Evolutionary conservation across 2,797 vertebrate genomes (phyloP).

Genomic region (Microhierax caerulescens): DNA sequence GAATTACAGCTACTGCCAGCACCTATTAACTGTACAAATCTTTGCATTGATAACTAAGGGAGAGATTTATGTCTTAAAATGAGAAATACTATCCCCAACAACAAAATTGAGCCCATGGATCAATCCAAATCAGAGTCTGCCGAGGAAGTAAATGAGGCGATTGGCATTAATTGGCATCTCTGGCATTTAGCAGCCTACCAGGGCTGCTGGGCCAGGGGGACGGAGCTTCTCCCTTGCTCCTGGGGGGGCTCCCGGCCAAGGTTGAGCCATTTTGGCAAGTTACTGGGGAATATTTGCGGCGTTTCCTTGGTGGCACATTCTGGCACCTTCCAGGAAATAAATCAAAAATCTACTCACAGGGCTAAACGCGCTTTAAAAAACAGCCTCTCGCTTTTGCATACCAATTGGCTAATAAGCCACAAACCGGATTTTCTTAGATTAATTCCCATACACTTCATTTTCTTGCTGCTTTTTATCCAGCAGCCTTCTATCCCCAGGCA

Average conservation of each 20-base stretch:
- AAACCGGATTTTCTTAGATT: constrained; percentile 40
- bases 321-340: not conserved
- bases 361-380: not conserved
- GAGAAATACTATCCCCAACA: constrained; percentile 14
- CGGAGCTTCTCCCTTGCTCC: not conserved
- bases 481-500: not conserved
- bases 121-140: not conserved
- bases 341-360: not conserved
- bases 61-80: constrained; percentile 46
- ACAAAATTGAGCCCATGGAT: not conserved
- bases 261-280: not conserved
- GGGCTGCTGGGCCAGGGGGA: not conserved
- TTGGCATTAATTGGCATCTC: not conserved
- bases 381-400: not conserved
- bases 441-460: constrained; percentile 3
- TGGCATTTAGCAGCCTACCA: not conserved
- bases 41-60: constrained; percentile 49
- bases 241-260: not conserved
- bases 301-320: not conserved
- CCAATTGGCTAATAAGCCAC: constrained; percentile 12
- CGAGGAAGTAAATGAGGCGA: not conserved
- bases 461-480: not conserved
- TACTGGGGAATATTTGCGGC: not conserved
- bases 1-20: constrained; percentile 12
- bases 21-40: constrained; percentile 37